Conservation (phyloP, 2,888 invertebrate species). For the Peribatodes rhomboidaria region DNA sequence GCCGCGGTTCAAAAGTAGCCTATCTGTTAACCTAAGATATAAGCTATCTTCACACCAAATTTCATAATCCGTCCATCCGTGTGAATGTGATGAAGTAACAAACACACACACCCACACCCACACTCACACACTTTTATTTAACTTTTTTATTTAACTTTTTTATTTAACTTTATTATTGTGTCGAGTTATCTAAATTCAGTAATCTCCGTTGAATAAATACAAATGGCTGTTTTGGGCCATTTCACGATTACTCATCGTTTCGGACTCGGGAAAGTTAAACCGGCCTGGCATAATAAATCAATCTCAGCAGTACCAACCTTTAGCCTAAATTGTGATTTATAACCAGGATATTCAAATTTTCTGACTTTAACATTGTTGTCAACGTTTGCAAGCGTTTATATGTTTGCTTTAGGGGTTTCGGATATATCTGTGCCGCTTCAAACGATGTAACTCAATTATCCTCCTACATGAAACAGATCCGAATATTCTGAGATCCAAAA, state of each 20-base stretch:
- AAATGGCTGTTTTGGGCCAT: slow-evolving; percentile 38
- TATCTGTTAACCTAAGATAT: no score
- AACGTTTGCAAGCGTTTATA: background rate
- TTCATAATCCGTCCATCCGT: no score
- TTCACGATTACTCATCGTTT: slow-evolving; percentile 41
- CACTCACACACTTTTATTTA: no score
- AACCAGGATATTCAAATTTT: background rate
- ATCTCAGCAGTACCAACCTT: slow-evolving; percentile 18
- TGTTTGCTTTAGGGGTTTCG: background rate
- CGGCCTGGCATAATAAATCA: slow-evolving; percentile 37
- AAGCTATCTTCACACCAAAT: no score
- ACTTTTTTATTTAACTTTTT: no score
- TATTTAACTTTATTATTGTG: background rate
- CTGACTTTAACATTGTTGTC: background rate
- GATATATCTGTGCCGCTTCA: slow-evolving; percentile 3
- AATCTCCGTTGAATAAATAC: slow-evolving; percentile 33
- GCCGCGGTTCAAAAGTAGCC: no score
- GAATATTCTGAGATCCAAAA: background rate
- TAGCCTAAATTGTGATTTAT: slow-evolving; percentile 19
- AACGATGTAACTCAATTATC: slow-evolving; percentile 4
- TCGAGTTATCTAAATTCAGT: slow-evolving; percentile 15
- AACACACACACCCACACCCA: no score
- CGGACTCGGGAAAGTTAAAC: slow-evolving; percentile 22
- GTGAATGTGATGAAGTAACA: no score
- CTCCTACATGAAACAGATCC: background rate